Evolutionary conservation across 2,797 vertebrate species (phyloP), one percentile per base, ranked within the genome.

Genomic region (Brachyalestes nurse): DNA sequence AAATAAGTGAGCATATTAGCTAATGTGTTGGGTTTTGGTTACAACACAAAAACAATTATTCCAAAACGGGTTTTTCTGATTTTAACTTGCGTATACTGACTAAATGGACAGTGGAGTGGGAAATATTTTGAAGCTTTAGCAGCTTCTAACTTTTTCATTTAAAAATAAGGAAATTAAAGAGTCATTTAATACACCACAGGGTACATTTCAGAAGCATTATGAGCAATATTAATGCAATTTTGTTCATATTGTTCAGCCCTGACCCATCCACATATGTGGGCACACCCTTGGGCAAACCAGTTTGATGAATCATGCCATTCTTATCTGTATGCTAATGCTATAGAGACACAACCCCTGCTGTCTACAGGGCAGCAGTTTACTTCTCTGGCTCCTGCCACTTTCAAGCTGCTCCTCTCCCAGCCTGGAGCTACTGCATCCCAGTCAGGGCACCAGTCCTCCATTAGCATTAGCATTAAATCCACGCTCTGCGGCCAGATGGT

Each of bases 301-400:
- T 16, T 89, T 91, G 90, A 93, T 91, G 92, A 89, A 93, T 93
- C 91, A 90, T 85, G 9, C 79, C 85, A 86, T 87, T 84, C 90
- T 90, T 90, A 90, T 93, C 86, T 91, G 87, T 81, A 90, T 91
- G 90, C 90, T 91, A 93, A 92, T 91, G 75, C 85, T 88, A 89
- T 84, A 77, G 23, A 57, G 81, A 88, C 75, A 45, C 23, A 23
- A 6, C 80, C 79, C 85, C 83, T 89, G 88, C 89, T 86, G 89
- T 88, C 88, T 42, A 66, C 38, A 10, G 34, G 40, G 23, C 23
- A 45, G 38, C 67, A 16, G 38, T 71, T 58, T 5, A 0, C n/a
- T 47, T 38, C 19, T 23, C 58, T 6, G 49, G 16, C 38, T 23
- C 49, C 76, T 6, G 47, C 17, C 73, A 28, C 58, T 7, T 70